Conservation (phyloP, 2,113 vertebrate species). For the Brachionichthys hirsutus region DNA sequence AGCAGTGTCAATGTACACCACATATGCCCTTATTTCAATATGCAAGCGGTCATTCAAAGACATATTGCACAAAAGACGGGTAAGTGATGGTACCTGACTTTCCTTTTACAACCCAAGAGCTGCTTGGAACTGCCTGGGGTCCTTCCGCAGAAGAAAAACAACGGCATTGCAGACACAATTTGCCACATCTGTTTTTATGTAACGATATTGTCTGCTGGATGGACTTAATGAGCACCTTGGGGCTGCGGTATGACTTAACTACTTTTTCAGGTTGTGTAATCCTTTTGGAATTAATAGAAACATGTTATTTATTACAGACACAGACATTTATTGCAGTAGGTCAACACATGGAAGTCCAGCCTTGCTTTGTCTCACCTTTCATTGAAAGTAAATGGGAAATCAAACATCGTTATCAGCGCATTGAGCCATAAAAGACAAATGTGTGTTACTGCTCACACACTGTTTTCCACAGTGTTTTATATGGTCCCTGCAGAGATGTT, state of each 20-base stretch:
- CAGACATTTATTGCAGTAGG: conserved; percentile 42
- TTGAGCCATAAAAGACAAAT: conserved; percentile 70
- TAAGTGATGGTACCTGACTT: conserved; percentile 57
- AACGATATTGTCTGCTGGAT: conserved; percentile 49
- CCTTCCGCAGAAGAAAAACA: conserved; percentile 53
- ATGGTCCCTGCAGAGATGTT: conserved; percentile 65
- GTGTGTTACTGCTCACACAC: conserved; percentile 63
- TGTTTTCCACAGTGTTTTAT: conserved; percentile 71
- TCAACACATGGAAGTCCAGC: conserved; percentile 39
- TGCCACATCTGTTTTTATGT: conserved; percentile 50
- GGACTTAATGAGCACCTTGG: conserved; percentile 59
- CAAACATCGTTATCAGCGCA: conserved; percentile 75
- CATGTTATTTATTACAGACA: conserved; percentile 43
- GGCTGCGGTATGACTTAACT: conserved; percentile 34
- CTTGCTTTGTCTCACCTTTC: conserved; percentile 59
- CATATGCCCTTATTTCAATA: conserved; percentile 61
- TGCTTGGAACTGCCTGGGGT: conserved; percentile 48
- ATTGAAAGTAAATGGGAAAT: conserved; percentile 74
- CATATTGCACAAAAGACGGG: conserved; percentile 56
- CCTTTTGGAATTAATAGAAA: conserved; percentile 31
- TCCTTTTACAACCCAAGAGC: conserved; percentile 54
- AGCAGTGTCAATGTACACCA: conserved; percentile 52
- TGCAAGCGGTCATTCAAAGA: conserved; percentile 60
- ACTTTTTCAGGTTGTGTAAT: conserved; percentile 39
- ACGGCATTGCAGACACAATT: conserved; percentile 49